Conservation (phyloP, 2,113 vertebrate genomes). For the Onychorhynchus coronatus region DNA sequence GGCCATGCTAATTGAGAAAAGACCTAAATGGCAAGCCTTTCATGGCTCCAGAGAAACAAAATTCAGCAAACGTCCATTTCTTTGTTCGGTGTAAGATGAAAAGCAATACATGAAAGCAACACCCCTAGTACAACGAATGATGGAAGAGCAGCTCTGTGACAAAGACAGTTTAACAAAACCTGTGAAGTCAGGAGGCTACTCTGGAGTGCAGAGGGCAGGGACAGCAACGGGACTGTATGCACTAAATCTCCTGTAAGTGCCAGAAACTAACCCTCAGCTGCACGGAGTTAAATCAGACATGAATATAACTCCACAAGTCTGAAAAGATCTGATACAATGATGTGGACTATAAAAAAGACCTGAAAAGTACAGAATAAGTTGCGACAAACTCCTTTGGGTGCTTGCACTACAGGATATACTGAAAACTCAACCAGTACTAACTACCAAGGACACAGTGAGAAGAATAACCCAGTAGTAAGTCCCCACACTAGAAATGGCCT, state of each 20-base stretch:
- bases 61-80: neutral
- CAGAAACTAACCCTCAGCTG: neutral
- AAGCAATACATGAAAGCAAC: neutral
- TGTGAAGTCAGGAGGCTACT: neutral
- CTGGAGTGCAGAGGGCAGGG: neutral
- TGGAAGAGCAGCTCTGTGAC: neutral
- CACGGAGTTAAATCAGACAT: neutral
- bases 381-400: neutral
- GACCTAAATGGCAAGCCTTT: neutral
- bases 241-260: neutral
- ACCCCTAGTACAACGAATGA: neutral
- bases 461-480: neutral
- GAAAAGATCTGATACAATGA: neutral
- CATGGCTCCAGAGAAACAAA: neutral
- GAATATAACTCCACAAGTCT: neutral
- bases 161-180: neutral
- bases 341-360: neutral
- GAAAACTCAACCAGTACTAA: neutral
- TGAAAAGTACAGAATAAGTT: neutral
- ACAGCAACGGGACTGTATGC: neutral
- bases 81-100: neutral
- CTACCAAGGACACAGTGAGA: neutral
- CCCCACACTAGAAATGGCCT: neutral
- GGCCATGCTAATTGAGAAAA: neutral
- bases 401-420: neutral